Evolutionary conservation across 2,888 invertebrate genomes (phyloP).

Genomic region (Pollenia amentaria): DNA sequence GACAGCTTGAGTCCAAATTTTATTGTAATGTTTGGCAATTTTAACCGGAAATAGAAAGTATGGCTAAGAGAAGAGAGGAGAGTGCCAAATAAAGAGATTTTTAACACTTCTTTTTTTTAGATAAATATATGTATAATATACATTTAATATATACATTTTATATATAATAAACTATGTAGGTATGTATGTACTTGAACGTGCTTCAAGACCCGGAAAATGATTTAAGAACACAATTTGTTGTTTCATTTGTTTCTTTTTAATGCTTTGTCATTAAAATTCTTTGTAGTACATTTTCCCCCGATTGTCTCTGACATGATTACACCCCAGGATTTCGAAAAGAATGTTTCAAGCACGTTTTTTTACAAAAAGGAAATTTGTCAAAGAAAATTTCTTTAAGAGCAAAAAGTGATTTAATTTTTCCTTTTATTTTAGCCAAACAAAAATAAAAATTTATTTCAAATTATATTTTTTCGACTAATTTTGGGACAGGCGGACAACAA

Average conservation of each 20-base stretch:
- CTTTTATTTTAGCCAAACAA: slow-evolving; percentile 11
- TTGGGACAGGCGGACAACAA: slow-evolving; percentile 1
- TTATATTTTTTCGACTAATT: slow-evolving; percentile 12
- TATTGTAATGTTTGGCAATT: slow-evolving; percentile 10
- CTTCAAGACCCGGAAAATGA: slow-evolving; percentile 21
- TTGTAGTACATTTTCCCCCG: not conserved
- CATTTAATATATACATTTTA: slow-evolving; percentile 8
- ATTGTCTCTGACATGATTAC: slow-evolving; percentile 52
- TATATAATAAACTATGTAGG: no score
- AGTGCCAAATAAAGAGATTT: not conserved
- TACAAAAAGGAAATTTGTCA: slow-evolving; percentile 25
- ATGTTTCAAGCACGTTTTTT: slow-evolving; percentile 15
- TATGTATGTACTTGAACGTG: slow-evolving; percentile 66
- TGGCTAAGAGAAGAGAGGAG: not conserved
- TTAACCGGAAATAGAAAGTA: slow-evolving; percentile 62
- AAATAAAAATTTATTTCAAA: slow-evolving; percentile 5
- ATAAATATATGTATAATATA: not conserved
- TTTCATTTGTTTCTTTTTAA: not conserved
- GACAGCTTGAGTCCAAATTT: slow-evolving; percentile 48
- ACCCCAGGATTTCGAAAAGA: slow-evolving; percentile 33
- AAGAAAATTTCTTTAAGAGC: slow-evolving; percentile 9
- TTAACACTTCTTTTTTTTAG: not conserved
- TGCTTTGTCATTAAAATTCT: slow-evolving; percentile 40
- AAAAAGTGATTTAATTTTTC: slow-evolving; percentile 8
- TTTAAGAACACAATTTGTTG: slow-evolving; percentile 22